These are phyloP conservation scores for Apeira syringaria DNA, from an alignment of 2,888 invertebrate species.

Conservation along the genomic window DNA sequence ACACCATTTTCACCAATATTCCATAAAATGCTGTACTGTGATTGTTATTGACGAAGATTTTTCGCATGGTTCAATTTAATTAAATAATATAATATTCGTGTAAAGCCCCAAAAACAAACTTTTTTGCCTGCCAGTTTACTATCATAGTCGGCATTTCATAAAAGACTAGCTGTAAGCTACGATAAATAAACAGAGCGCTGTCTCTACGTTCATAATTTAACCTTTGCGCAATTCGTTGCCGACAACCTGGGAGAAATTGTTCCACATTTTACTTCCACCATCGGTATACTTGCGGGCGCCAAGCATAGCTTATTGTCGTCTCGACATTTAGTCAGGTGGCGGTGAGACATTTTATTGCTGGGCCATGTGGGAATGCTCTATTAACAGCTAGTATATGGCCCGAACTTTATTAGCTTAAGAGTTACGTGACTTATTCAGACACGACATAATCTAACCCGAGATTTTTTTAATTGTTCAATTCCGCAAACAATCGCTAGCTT, in stretches of 20 bases:
- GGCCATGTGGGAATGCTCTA: conserved; percentile 25
- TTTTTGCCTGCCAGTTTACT: not conserved
- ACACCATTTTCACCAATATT: too few relatives aligned
- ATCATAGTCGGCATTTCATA: not conserved
- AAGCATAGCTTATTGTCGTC: conserved; percentile 43
- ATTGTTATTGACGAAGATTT: too few relatives aligned
- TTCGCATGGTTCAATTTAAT: too few relatives aligned
- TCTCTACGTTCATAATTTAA: not conserved
- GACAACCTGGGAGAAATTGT: conserved; percentile 11
- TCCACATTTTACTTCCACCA: conserved; percentile 12
- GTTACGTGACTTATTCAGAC: too few relatives aligned
- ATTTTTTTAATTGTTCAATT: too few relatives aligned
- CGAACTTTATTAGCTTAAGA: conserved; percentile 10
- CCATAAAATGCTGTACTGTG: too few relatives aligned
- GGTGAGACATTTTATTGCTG: conserved; percentile 24
- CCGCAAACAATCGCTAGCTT: too few relatives aligned
- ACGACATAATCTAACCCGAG: too few relatives aligned
- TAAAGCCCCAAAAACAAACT: not conserved
- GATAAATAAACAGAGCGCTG: not conserved
- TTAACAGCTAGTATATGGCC: conserved; percentile 20
- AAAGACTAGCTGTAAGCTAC: not conserved
- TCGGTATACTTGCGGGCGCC: conserved; percentile 29
- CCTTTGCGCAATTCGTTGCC: conserved; percentile 3
- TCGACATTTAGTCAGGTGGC: conserved; percentile 37
- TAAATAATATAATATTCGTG: too few relatives aligned